phyloP scores from a whole-genome alignment of 2,888 invertebrate species.

The Nebria salina region DNA sequence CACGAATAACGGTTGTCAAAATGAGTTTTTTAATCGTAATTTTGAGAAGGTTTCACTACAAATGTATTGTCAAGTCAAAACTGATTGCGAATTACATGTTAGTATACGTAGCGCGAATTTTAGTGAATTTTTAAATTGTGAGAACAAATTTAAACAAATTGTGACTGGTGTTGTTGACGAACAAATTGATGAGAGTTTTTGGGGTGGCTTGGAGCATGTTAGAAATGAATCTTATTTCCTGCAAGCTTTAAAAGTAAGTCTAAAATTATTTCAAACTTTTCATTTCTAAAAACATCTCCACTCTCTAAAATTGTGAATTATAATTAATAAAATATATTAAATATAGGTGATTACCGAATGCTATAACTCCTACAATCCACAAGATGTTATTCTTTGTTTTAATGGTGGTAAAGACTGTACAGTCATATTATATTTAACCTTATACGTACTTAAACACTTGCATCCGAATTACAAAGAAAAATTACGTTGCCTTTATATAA shows the following conservation, averaged over 20 bases:
- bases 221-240: slow-evolving; percentile 12
- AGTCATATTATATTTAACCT: slow-evolving; percentile 79
- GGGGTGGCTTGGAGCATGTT: slow-evolving; percentile 11
- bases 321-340: background rate
- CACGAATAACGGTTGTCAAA: slow-evolving; percentile 22
- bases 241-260: slow-evolving; percentile 30
- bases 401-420: slow-evolving; percentile 99
- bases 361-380: slow-evolving; percentile 70
- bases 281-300: background rate
- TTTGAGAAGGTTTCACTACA: background rate
- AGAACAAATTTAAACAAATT: slow-evolving; percentile 16
- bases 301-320: background rate
- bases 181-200: slow-evolving; percentile 9
- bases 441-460: slow-evolving; percentile 63
- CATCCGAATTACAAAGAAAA: slow-evolving; percentile 55
- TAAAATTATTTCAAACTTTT: background rate
- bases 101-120: slow-evolving; percentile 24
- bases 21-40: slow-evolving; percentile 2
- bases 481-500: slow-evolving; percentile 82
- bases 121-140: slow-evolving; percentile 25
- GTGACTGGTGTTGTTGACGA: slow-evolving; percentile 22
- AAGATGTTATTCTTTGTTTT: slow-evolving; percentile 89
- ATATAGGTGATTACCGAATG: slow-evolving; percentile 71
- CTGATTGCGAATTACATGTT: slow-evolving; percentile 32
- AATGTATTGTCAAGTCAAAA: slow-evolving; percentile 30